phyloP scores from a whole-genome alignment of 2,113 vertebrate genomes.

The Rhadina sibilatrix region DNA sequence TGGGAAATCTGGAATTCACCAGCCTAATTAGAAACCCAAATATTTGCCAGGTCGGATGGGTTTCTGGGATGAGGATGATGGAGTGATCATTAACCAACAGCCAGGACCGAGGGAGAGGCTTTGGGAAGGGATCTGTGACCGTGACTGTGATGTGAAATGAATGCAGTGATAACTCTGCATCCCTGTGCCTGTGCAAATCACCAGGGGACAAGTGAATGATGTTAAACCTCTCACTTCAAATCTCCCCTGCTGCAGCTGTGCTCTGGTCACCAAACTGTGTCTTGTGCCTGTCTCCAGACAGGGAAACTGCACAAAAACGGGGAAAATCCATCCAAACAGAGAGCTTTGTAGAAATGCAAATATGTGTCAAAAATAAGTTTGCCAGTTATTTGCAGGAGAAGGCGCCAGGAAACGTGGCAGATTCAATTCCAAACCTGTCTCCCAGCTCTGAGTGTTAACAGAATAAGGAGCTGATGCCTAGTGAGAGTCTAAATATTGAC shows the following conservation, averaged over 20 bases:
- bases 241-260: neutral
- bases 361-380: neutral
- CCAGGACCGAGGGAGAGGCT: neutral
- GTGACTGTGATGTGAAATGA: neutral
- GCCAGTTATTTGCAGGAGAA: neutral
- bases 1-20: neutral
- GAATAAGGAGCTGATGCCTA: neutral
- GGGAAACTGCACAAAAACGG: neutral
- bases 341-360: neutral
- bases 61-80: neutral
- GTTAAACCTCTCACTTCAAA: neutral
- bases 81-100: neutral
- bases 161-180: neutral
- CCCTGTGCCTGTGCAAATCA: accelerated
- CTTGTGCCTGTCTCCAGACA: accelerated
- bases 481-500: neutral
- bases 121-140: neutral
- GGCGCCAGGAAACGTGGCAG: neutral
- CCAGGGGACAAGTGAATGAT: accelerated
- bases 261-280: accelerated
- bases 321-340: neutral
- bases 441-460: neutral
- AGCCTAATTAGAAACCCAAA: neutral
- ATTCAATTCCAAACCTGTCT: neutral
- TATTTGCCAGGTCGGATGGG: neutral